These are phyloP conservation scores for Pyrrhia umbra DNA, from an alignment of 2,888 invertebrate species.

Conservation along the genomic window DNA sequence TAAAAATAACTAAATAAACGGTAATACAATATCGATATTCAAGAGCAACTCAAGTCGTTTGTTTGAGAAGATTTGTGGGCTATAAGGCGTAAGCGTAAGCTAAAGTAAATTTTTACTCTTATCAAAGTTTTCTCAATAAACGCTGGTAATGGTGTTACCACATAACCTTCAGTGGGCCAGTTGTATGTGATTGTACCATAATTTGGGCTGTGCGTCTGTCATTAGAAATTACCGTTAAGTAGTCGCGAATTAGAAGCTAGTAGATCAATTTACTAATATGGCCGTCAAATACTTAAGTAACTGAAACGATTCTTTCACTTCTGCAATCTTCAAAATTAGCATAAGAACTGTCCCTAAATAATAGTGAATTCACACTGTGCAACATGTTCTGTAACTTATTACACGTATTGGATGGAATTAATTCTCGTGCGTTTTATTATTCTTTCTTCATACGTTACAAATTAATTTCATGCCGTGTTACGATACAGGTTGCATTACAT, in stretches of 20 bases:
- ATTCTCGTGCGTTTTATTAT: too few relatives aligned
- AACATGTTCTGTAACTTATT: constrained; percentile 29
- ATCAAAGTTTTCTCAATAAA: background rate
- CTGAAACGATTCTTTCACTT: constrained; percentile 24
- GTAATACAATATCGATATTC: background rate
- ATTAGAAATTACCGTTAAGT: constrained; percentile 58
- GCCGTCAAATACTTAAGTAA: constrained; percentile 62
- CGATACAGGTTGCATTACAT: constrained; percentile 6
- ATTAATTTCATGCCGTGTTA: background rate
- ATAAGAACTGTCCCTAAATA: constrained; percentile 29
- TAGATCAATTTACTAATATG: constrained; percentile 44
- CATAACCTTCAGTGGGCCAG: constrained; percentile 39
- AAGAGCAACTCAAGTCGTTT: background rate
- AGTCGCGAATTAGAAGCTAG: constrained; percentile 51
- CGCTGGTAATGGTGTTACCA: constrained; percentile 7
- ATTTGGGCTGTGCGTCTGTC: constrained; percentile 74
- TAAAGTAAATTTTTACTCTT: constrained; percentile 7
- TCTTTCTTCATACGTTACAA: background rate
- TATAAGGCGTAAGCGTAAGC: constrained; percentile 16
- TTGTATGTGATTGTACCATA: constrained; percentile 70
- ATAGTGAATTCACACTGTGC: constrained; percentile 15
- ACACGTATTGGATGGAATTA: too few relatives aligned
- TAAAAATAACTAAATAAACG: background rate
- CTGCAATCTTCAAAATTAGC: constrained; percentile 26
- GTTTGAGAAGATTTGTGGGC: background rate